A percentile compares a stretch with the other conserved stretches of the same genome.
phyloP scores from a whole-genome alignment of 2,797 vertebrate genomes.

The Gymnothorax javanicus region DNA sequence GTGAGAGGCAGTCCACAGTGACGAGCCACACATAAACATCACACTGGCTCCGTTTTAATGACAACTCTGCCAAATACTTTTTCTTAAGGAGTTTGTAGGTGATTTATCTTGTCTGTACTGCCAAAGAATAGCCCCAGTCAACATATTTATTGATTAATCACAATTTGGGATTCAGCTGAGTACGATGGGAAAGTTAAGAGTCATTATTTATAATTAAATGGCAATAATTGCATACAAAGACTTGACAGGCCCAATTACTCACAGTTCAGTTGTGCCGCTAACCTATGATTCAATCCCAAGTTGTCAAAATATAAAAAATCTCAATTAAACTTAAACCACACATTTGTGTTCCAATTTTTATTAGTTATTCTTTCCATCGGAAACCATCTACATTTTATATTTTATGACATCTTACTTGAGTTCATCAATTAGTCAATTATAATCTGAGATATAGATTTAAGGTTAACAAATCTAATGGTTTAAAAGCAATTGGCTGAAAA shows the following conservation, averaged over 20 bases:
- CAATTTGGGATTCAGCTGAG: neutral
- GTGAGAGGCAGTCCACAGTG: neutral
- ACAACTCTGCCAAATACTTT: neutral
- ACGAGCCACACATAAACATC: neutral
- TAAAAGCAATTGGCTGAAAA: neutral
- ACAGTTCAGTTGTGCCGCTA: neutral
- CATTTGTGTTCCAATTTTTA: neutral
- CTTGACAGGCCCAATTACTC: neutral
- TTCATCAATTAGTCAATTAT: conserved; percentile 3
- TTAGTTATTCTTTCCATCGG: neutral
- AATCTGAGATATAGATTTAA: conserved; percentile 9
- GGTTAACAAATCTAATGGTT: neutral
- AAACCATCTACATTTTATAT: neutral
- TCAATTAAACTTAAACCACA: neutral
- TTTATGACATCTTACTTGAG: neutral
- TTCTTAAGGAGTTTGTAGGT: neutral
- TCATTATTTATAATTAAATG: neutral
- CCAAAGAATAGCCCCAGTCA: neutral
- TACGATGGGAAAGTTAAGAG: neutral
- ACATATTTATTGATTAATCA: neutral
- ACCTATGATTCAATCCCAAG: neutral
- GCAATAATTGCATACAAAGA: neutral
- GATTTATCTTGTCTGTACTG: neutral
- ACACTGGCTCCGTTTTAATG: neutral
- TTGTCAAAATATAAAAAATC: neutral